These are phyloP conservation scores for Grus americana DNA, from an alignment of 2,113 vertebrate genomes.

Conservation along the genomic window DNA sequence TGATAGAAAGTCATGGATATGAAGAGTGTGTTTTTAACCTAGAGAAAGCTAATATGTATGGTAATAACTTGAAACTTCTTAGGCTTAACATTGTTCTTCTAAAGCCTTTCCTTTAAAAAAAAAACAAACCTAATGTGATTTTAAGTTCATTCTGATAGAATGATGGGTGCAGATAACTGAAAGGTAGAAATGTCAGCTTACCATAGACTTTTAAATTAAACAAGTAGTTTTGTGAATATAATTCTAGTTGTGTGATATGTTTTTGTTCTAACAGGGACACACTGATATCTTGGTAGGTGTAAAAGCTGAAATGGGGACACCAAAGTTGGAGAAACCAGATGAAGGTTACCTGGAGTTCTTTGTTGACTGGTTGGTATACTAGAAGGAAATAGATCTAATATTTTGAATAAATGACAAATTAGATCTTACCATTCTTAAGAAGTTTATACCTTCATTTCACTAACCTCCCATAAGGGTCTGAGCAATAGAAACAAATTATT, in stretches of 20 bases:
- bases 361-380: slow-evolving; percentile 90
- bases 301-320: slow-evolving; percentile 95
- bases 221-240: background rate
- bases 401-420: background rate
- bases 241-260: background rate
- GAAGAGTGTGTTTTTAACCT: background rate
- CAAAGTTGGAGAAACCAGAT: slow-evolving; percentile 82
- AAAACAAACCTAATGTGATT: background rate
- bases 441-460: background rate
- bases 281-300: slow-evolving; percentile 93
- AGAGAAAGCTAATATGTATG: background rate
- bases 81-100: background rate
- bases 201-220: background rate
- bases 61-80: background rate
- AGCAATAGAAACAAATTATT: background rate
- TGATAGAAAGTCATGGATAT: background rate
- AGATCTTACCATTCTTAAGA: background rate
- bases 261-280: slow-evolving; percentile 82
- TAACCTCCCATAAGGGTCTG: background rate
- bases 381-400: background rate
- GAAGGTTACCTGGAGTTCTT: slow-evolving; percentile 97
- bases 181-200: background rate
- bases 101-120: background rate
- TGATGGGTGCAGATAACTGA: background rate
- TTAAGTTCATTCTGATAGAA: background rate